Percentiles rank a stretch among this genome's conserved stretches.
Conservation (phyloP, 1,140 invertebrate genomes). For the Ceratina australensis region DNA sequence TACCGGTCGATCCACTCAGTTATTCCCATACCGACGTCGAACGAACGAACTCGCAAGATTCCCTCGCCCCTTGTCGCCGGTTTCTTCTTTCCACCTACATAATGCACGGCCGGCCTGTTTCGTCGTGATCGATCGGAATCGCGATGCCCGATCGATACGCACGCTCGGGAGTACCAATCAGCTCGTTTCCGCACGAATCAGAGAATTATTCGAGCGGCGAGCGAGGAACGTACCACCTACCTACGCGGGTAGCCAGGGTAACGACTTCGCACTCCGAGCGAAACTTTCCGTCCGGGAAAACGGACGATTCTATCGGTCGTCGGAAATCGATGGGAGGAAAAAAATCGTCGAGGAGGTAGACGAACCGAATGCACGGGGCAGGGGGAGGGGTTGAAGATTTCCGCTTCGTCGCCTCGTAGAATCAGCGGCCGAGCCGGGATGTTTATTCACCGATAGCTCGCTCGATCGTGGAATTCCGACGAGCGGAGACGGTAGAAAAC, state of each 20-base stretch:
- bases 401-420: conserved; percentile 57
- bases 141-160: conserved; percentile 30
- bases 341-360: conserved; percentile 34
- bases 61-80: background rate
- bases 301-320: conserved; percentile 33
- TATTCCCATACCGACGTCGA: background rate
- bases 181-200: conserved; percentile 58
- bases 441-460: conserved; percentile 61
- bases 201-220: conserved; percentile 56
- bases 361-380: conserved; percentile 11
- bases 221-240: conserved; percentile 32
- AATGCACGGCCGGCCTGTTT: conserved; percentile 1
- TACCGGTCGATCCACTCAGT: background rate
- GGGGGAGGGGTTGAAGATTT: conserved; percentile 42
- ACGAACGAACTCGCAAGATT: background rate
- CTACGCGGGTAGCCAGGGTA: conserved; percentile 34
- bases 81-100: background rate
- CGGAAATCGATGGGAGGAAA: background rate
- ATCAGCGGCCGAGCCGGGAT: conserved; percentile 51
- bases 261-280: conserved; percentile 30
- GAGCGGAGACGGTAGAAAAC: conserved; percentile 48
- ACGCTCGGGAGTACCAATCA: conserved; percentile 49
- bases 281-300: conserved; percentile 48
- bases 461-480: conserved; percentile 54
- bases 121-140: conserved; percentile 10